Conservation (phyloP, 2,888 invertebrate species). For the Spialia ferax region DNA sequence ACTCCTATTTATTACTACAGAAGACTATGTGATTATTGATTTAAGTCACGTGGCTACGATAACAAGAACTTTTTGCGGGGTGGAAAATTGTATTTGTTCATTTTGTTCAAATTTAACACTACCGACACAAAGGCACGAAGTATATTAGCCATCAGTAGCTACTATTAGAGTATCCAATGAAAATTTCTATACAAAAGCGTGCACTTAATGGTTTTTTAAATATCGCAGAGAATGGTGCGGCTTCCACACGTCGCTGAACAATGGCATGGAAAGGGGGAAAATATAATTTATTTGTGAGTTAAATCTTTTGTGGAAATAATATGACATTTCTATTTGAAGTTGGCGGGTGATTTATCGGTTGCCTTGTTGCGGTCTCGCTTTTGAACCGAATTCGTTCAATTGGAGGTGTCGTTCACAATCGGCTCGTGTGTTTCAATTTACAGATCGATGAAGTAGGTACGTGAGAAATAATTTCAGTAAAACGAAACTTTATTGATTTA, state of each 20-base stretch:
- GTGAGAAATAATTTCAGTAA: conserved; percentile 19
- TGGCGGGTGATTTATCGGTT: conserved; percentile 84
- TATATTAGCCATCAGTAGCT: conserved; percentile 18
- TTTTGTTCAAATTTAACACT: neutral
- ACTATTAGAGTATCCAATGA: conserved; percentile 37
- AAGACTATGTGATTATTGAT: neutral
- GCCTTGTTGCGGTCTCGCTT: conserved; percentile 69
- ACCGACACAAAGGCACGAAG: conserved; percentile 3
- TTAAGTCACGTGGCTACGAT: neutral
- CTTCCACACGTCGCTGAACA: conserved; percentile 84
- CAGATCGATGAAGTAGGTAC: conserved; percentile 56
- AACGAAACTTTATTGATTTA: neutral
- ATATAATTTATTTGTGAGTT: conserved; percentile 87
- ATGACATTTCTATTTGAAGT: conserved; percentile 87
- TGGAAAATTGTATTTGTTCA: conserved; percentile 4
- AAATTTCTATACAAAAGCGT: conserved; percentile 74
- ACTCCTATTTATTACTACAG: neutral
- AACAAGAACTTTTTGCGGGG: neutral
- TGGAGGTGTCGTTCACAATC: conserved; percentile 67
- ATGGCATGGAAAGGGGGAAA: conserved; percentile 79
- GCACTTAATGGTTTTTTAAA: conserved; percentile 86
- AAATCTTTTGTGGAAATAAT: conserved; percentile 88
- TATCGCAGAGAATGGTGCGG: conserved; percentile 75
- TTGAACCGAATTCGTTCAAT: conserved; percentile 60
- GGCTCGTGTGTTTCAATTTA: conserved; percentile 56